Conservation (phyloP, 2,113 vertebrate genomes). For the Perca schrenkii region DNA sequence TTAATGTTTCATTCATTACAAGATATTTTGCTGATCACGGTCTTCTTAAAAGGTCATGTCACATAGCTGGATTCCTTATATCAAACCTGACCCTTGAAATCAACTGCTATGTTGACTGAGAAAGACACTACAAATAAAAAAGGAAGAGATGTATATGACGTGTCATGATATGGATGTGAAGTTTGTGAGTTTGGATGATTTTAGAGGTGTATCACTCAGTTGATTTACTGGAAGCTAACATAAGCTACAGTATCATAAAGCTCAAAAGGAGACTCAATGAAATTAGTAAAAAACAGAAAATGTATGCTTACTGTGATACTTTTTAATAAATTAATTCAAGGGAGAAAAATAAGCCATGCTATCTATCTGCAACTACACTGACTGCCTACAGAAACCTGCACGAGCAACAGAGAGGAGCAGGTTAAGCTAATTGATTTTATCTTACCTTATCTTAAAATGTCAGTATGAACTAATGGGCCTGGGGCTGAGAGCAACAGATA, state of each 20-base stretch:
- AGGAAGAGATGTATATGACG: neutral
- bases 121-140: neutral
- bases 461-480: too few species aligned
- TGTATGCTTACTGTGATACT: too few species aligned
- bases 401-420: neutral
- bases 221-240: too few species aligned
- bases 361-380: neutral
- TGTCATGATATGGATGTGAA: neutral
- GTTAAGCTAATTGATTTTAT: neutral
- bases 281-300: too few species aligned
- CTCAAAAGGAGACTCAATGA: too few species aligned
- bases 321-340: neutral
- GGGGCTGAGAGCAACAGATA: too few species aligned
- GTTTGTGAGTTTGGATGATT: neutral
- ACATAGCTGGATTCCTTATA: neutral
- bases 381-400: neutral
- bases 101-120: neutral
- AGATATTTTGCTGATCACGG: neutral
- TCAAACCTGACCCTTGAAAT: neutral
- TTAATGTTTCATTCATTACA: neutral
- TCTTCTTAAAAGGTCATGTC: neutral
- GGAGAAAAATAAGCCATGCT: neutral
- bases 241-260: too few species aligned
- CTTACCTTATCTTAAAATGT: too few species aligned
- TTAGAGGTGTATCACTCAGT: too few species aligned